Evolutionary conservation across 2,888 invertebrate species (phyloP), one percentile per base, ranked within the genome.

Genomic region (Xestia ashworthii): DNA sequence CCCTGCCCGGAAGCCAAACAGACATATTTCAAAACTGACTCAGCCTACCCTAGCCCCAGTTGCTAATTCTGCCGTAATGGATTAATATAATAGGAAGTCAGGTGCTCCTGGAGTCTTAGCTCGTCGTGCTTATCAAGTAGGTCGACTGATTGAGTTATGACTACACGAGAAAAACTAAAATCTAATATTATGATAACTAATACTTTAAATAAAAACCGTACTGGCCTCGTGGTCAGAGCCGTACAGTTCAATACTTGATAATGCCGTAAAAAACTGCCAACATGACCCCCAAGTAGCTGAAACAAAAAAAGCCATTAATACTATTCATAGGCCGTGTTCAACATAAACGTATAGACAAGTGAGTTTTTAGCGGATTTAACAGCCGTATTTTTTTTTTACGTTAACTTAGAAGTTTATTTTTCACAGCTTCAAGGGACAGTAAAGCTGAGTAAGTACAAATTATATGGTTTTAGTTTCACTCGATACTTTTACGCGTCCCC

Each of bases 181-280:
- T 60, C 32, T 19, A 60, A 19, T 19, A 32, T 32, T 32, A 32
- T 2, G 32, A 32, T 32, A 32, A 32, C 32, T 32, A 62, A 62
- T 38, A 19, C 19, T 62, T 62, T 38, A 62, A 38, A 38, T 9
- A 38, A 60, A 38, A 62, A 62, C 6, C 62, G 38, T 62, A 62
- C 62, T 19, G 6, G 11, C 4, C 11, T 38, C 62, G 5, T 0
- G 0, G 19, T 38, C 9, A 0, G 83, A 66, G 65, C 76, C 50
- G 12, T 0, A 0, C 0, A 82, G 32, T 6, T 0, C 19, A 1
- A 73, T 0, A 0, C 86, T 74, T 5, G 19, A 0, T n/a, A 84
- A 0, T 6, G 83, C 9, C 3, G 79, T 70, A 53, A 86, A 84
- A 55, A 14, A 84, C 48, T 84, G 84, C 84, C 84, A 84, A 76